Conservation (phyloP, 2,888 invertebrate genomes). For the Brachycybe producta region DNA sequence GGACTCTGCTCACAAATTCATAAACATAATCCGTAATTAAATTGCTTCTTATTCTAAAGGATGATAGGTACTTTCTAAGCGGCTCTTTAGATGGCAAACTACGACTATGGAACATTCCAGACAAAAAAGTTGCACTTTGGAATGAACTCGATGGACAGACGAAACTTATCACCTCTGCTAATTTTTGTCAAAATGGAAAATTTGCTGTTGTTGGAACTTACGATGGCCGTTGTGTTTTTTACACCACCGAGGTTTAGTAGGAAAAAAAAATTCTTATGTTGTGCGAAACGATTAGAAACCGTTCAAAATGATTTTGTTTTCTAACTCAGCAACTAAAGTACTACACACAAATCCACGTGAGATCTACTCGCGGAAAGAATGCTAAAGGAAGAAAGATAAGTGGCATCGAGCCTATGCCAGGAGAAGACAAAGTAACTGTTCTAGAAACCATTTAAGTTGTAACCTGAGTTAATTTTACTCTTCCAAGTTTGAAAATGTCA, state of each 20-base stretch:
- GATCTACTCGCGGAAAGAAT: conserved; percentile 90
- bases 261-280: not conserved
- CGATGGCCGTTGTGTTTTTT: conserved; percentile 96
- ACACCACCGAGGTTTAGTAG: conserved; percentile 77
- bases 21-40: not conserved
- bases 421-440: conserved; percentile 63
- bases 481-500: too few relatives aligned
- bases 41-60: too few relatives aligned
- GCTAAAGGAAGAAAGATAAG: conserved; percentile 89
- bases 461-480: too few relatives aligned
- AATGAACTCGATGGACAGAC: conserved; percentile 91
- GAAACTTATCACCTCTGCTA: conserved; percentile 89
- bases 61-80: conserved; percentile 74
- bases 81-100: conserved; percentile 96
- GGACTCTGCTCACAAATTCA: conserved; percentile 12
- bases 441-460: not conserved
- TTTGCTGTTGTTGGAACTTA: conserved; percentile 97
- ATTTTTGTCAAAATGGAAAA: conserved; percentile 94
- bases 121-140: conserved; percentile 97
- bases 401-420: conserved; percentile 92
- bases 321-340: conserved; percentile 70
- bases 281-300: not conserved
- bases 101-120: conserved; percentile 98
- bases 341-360: conserved; percentile 92
- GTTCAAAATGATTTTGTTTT: conserved; percentile 2